Evolutionary conservation across 2,888 invertebrate species (phyloP), one percentile per base, ranked within the genome.

Genomic region (Pteria penguin): DNA sequence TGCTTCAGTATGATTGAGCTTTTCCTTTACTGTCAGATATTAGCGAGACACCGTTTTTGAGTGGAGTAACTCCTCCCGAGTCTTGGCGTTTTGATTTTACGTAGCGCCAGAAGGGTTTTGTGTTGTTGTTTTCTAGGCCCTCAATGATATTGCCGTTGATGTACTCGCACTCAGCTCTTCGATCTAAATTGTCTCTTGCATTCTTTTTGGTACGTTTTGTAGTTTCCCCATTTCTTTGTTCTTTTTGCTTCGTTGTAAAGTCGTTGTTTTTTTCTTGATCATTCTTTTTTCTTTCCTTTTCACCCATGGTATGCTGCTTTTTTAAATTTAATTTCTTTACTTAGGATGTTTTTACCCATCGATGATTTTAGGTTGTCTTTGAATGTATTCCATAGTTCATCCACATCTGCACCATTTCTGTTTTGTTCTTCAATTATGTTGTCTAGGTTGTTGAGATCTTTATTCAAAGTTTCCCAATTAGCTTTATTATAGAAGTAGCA

Each of bases 51-150:
- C 68, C 63, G 22, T 29, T 54, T 54, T 55, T 70, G 5, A 81
- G 72, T n/a, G 76, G 78, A 11, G 78, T 66, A 2, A 70, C 31
- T 4, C 70, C 73, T 1, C 54, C 26, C 11, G 57, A 62, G 29
- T 77, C 61, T 63, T 77, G 57, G 1, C 62, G 26, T 45, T 76
- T 76, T 26, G 36, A 55, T 75, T 76, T 55, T 29, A 31, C 32
- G 33, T 72, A 60, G 26, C 24, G 74, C 62, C 57, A 79, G 54
- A 77, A 79, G 4, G 77, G 72, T 72, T 79, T 81, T 18, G 72
- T 71, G 69, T 77, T 79, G 29, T 79, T 79, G 5, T 76, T 52
- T 69, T 78, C 27, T 8, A 79, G 73, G 0, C 75, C 77, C 36
- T 81, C 77, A 32, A 71, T 65, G 18, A 79, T 75, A 11, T 66